Base-by-base conservation (phyloP, 2,888 invertebrate genomes). In the Phaedon cochleariae region DNA sequence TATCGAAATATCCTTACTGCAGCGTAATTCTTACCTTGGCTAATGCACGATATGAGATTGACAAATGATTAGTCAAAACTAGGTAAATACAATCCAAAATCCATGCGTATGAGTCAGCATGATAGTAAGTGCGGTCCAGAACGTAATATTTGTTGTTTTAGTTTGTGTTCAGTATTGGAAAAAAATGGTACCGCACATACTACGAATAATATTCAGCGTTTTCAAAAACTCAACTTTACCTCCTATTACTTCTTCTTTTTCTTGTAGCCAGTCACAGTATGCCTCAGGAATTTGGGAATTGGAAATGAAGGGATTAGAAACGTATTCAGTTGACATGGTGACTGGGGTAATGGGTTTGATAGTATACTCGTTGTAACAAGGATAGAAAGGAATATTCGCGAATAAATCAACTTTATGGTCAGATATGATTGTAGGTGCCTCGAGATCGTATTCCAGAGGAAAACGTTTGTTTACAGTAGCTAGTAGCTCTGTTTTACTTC, bases 241-340 rank as follows among this genome's bases (percentile, higher is more conserved):
- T 83, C 79, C 69, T 67, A 61, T 65, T 48, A 70, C 63, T 64
- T 77, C 77, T 74, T 77, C 81, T 68, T 74, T 72, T 72, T 79
- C 77, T 63, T 77, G 70, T 65, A 81, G 75, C 84, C 84, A 84
- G 79, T 83, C 82, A 76, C 84, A 84, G 79, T 84, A 84, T 64
- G 82, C 83, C 67, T 78, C 72, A n/a, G 82, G 80, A 54, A 80
- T 73, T 68, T 70, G 65, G 20, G 72, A 71, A 60, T 64, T 66
- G 67, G 74, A 69, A 37, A 53, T 66, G 59, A 74, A 71, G 15
- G 76, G 72, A 67, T 73, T 73, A 1, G 75, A 72, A 54, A 69
- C 64, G 31, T 73, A 73, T 65, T 74, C 72, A n/a, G 69, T 74
- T 17, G 65, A 68, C 48, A 71, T 68, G 60, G 67, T 69, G 22